Evolutionary conservation across 2,797 vertebrate genomes (phyloP).

Genomic region (Synanceia verrucosa): DNA sequence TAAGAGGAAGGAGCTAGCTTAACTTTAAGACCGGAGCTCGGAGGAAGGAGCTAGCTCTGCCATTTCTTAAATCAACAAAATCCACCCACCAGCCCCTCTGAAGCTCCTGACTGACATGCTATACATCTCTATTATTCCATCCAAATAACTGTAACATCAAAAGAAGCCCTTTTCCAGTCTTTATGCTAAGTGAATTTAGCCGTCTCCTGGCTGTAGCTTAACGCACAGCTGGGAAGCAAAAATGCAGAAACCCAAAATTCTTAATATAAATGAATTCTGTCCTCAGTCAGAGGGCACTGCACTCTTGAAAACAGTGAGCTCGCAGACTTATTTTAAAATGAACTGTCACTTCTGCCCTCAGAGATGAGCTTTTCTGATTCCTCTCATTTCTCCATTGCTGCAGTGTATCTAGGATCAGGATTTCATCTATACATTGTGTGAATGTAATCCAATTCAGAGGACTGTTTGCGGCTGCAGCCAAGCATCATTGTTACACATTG

Average conservation of each 20-base stretch:
- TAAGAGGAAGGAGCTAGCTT: no score
- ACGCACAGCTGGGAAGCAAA: neutral
- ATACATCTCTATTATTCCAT: neutral
- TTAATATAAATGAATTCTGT: neutral
- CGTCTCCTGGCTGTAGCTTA: neutral
- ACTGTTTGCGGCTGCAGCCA: conserved; percentile 67
- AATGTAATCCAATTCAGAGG: conserved; percentile 73
- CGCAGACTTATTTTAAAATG: conserved; percentile 23
- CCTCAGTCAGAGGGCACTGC: neutral
- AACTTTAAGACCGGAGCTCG: no score
- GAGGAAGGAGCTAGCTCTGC: no score
- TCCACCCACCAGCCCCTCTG: neutral
- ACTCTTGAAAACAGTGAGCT: conserved; percentile 12
- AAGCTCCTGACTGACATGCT: neutral
- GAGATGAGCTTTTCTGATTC: conserved; percentile 28
- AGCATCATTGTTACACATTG: conserved; percentile 62
- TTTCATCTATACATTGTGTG: conserved; percentile 62
- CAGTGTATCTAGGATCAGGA: conserved; percentile 66
- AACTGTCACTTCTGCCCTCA: conserved; percentile 29
- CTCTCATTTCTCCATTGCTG: conserved; percentile 46
- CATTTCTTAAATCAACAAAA: neutral
- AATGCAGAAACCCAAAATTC: neutral
- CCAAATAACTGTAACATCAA: neutral
- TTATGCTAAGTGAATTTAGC: neutral
- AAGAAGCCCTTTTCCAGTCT: neutral